Percentiles rank a stretch among this genome's conserved stretches.
These are phyloP conservation scores for Crax fasciolata DNA, from an alignment of 2,797 vertebrate species.

Conservation along the genomic window DNA sequence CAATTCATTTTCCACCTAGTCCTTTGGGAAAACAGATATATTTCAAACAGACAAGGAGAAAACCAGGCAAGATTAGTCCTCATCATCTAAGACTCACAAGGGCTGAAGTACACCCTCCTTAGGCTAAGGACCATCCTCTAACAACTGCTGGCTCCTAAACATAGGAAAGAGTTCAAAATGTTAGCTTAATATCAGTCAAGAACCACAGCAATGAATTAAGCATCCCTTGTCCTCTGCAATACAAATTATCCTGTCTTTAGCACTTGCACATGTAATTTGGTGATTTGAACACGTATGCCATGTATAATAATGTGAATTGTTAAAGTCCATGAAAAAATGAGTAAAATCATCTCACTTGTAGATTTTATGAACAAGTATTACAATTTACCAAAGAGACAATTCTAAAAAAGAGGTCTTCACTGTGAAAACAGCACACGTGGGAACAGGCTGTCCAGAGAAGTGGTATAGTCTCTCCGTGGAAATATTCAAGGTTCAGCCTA, in stretches of 20 bases:
- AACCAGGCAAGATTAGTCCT: background rate
- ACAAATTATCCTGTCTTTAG: background rate
- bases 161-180: background rate
- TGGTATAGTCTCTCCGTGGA: background rate
- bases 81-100: background rate
- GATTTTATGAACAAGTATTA: background rate
- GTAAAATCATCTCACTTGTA: background rate
- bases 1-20: background rate
- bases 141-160: background rate
- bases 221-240: background rate
- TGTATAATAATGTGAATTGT: background rate
- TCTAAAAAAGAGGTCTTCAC: background rate
- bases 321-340: fast-evolving
- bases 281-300: background rate
- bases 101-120: background rate
- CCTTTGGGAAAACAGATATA: background rate
- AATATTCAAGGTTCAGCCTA: background rate
- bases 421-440: background rate
- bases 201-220: background rate
- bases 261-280: background rate
- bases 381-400: background rate
- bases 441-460: background rate
- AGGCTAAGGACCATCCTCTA: background rate
- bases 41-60: background rate
- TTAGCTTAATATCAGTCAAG: background rate